These are phyloP conservation scores for Agrilus mali DNA, from an alignment of 2,888 invertebrate species.

Conservation along the genomic window DNA sequence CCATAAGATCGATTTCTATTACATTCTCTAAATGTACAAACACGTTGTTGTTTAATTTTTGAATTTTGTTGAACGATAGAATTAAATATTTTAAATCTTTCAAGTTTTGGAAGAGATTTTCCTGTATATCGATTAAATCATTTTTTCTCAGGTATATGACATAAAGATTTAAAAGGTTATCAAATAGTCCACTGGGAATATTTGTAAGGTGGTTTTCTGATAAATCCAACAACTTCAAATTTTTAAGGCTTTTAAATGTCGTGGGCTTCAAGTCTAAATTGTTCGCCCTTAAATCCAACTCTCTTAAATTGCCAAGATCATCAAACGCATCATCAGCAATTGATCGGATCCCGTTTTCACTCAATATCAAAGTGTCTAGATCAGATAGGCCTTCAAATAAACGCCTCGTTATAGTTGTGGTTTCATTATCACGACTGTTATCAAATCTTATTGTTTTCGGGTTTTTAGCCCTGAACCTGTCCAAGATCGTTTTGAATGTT, in stretches of 20 bases:
- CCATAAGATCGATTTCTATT: conserved; percentile 49
- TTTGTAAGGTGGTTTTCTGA: conserved; percentile 51
- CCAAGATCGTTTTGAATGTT: conserved; percentile 36
- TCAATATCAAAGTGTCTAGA: conserved; percentile 7
- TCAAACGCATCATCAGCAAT: conserved; percentile 26
- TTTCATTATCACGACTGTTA: conserved; percentile 1
- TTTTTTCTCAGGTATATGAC: conserved; percentile 59
- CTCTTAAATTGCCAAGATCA: conserved; percentile 46
- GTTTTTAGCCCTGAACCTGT: conserved; percentile 33
- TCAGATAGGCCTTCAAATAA: conserved; percentile 9
- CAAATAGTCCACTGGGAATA: conserved; percentile 45
- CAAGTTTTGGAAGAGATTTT: conserved; percentile 49
- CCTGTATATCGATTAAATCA: conserved; percentile 47
- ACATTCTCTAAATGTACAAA: conserved; percentile 50
- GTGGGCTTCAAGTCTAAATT: conserved; percentile 30
- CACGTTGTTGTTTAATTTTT: conserved; percentile 44
- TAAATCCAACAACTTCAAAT: conserved; percentile 43
- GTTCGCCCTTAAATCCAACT: conserved; percentile 51
- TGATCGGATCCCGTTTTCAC: conserved; percentile 7
- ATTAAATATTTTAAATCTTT: conserved; percentile 51
- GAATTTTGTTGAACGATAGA: conserved; percentile 52
- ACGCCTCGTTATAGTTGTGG: conserved; percentile 10
- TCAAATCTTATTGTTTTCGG: conserved; percentile 14
- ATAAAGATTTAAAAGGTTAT: conserved; percentile 43
- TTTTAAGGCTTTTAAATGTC: conserved; percentile 19